Base-by-base conservation (phyloP, 2,113 vertebrate genomes). In the Rhea americana region DNA sequence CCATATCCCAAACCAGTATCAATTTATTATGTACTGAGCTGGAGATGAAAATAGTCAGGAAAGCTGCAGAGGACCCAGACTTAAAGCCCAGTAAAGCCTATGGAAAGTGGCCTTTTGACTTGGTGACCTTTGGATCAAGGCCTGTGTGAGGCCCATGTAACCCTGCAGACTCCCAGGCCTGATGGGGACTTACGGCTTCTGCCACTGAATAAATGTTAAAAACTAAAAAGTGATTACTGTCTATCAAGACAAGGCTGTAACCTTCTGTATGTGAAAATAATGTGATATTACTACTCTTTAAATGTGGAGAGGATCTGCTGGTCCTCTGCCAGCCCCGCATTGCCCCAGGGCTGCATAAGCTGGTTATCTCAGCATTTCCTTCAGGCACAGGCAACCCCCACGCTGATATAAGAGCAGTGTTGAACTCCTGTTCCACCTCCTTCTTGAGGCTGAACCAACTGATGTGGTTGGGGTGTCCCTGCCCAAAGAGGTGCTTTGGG, bases 381-480 rank as follows among this genome's bases (percentile, higher is more conserved):
- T 75, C 0, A 1, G 10, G 19, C 11, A 24, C 55, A 32, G 68
- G 55, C 30, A 72, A 77, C 35, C 14, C 8, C n/a, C 0, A 3
- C 8, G 17, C 30, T 2, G 9, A 25, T 17, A n/a, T 74, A 43
- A 25, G 8, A 30, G 32, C 1, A 10, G 28, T 1, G 4, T 28
- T 78, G 20, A 11, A 45, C 35, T 90, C 50, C 19, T 32, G 18
- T 11, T 16, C 30, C 11, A 2, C 2, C 9, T 45, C 22, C 70
- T 67, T 81, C 24, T 53, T 0, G 0, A n/a, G 25, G 62, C 32
- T 58, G 41, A 55, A 50, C 62, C 28, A 51, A 2, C 19, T 30
- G 11, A 8, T 43, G 73, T n/a, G 53, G 73, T 59, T 2, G 8
- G 66, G 51, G 32, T 68, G 83, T 16, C 26, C 55, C 43, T 76